These are phyloP conservation scores for Clarias fuscus DNA, from an alignment of 2,797 vertebrate genomes.

Conservation along the genomic window DNA sequence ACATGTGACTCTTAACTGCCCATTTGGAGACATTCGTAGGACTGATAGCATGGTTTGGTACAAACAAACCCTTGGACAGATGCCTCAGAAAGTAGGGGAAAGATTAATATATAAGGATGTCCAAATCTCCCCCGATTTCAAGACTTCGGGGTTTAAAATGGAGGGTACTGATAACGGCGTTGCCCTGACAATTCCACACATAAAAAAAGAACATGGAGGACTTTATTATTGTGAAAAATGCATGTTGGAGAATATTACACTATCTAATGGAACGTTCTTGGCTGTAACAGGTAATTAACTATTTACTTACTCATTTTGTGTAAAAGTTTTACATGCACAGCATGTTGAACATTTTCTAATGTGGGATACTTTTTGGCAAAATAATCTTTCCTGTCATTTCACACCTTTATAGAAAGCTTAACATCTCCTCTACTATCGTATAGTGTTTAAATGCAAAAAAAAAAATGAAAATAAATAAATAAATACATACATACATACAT, in stretches of 20 bases:
- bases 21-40: not conserved
- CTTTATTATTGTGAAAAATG: conserved; percentile 7
- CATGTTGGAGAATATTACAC: not conserved
- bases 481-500: too few species aligned
- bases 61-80: conserved; percentile 3
- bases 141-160: not conserved
- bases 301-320: too few species aligned
- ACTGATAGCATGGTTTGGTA: conserved; percentile 26
- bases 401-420: too few species aligned
- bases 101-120: not conserved
- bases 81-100: conserved; percentile 11
- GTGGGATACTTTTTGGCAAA: too few species aligned
- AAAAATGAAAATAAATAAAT: too few species aligned
- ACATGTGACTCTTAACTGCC: not conserved
- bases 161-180: not conserved
- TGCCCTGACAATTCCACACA: not conserved
- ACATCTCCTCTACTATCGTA: too few species aligned
- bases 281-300: conserved; percentile 12
- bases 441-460: too few species aligned
- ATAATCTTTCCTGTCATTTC: too few species aligned
- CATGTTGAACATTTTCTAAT: too few species aligned
- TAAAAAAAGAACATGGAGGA: not conserved
- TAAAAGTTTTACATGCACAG: not conserved
- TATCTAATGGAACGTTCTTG: conserved; percentile 1
- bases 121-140: not conserved